phyloP scores from a whole-genome alignment of 2,113 vertebrate species.

The Lycocorax pyrrhopterus region DNA sequence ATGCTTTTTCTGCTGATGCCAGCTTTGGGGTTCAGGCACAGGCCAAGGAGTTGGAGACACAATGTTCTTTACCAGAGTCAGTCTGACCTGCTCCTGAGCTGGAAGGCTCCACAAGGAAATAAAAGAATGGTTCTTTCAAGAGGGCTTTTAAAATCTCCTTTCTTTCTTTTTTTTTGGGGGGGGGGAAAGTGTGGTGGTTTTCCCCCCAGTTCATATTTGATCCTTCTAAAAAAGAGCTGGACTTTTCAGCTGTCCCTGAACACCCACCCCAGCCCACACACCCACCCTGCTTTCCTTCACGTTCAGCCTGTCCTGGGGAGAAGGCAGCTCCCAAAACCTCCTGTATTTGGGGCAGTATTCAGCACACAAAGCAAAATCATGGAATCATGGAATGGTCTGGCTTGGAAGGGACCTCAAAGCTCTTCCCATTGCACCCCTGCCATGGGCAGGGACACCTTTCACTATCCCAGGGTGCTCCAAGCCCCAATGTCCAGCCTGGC shows the following conservation, averaged over 20 bases:
- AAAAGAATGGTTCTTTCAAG: background rate
- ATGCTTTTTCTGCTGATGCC: slow-evolving; percentile 50
- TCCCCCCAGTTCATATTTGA: background rate
- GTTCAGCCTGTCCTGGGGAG: background rate
- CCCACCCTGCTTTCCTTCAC: background rate
- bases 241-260: background rate
- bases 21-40: slow-evolving; percentile 28
- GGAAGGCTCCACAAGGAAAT: background rate
- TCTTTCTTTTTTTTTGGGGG: background rate
- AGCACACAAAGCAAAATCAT: background rate
- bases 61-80: slow-evolving; percentile 17
- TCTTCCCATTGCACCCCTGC: accelerated
- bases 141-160: background rate
- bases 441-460: background rate
- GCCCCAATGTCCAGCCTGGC: no score
- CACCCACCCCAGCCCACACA: background rate
- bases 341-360: background rate
- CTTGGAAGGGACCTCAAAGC: background rate
- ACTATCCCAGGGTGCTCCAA: accelerated
- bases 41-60: slow-evolving; percentile 4
- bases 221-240: background rate
- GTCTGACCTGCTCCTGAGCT: background rate
- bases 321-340: background rate
- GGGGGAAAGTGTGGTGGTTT: no score
- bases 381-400: background rate